Conservation (phyloP, 2,797 vertebrate species). For the Ispidina lecontei region DNA sequence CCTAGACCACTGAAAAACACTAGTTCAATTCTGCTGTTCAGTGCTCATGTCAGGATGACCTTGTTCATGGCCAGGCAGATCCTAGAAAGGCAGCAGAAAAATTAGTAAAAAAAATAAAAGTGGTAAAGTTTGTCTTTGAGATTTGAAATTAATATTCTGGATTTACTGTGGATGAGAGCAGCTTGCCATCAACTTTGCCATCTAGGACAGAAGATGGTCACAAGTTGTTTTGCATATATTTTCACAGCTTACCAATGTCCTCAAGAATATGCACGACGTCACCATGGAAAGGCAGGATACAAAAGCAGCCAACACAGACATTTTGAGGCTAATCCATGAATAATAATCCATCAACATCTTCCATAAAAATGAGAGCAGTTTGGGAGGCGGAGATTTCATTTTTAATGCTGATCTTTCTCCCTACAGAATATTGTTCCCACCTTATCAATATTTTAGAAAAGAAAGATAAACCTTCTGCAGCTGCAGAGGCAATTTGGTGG, state of each 20-base stretch:
- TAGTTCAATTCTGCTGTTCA: background rate
- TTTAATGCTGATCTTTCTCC: background rate
- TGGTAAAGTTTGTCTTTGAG: background rate
- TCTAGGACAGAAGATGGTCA: background rate
- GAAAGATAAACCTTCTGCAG: slow-evolving; percentile 46
- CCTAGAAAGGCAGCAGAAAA: background rate
- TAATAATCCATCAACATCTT: background rate
- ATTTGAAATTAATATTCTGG: background rate
- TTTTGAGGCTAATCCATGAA: background rate
- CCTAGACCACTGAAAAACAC: background rate
- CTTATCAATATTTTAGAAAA: slow-evolving; percentile 61
- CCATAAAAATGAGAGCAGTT: background rate
- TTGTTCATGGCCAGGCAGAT: background rate
- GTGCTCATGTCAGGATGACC: background rate
- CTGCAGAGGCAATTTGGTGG: slow-evolving; percentile 56
- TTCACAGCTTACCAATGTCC: background rate
- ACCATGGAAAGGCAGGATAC: background rate
- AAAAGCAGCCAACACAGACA: background rate
- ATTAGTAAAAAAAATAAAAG: background rate
- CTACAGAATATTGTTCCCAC: slow-evolving; percentile 10
- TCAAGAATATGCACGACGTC: background rate
- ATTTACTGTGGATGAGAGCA: background rate
- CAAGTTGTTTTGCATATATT: background rate
- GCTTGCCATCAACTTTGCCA: background rate
- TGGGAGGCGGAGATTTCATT: background rate